Evolutionary conservation across 2,888 invertebrate species (phyloP), one percentile per base, ranked within the genome.

Genomic region (Acrobasis consociella): DNA sequence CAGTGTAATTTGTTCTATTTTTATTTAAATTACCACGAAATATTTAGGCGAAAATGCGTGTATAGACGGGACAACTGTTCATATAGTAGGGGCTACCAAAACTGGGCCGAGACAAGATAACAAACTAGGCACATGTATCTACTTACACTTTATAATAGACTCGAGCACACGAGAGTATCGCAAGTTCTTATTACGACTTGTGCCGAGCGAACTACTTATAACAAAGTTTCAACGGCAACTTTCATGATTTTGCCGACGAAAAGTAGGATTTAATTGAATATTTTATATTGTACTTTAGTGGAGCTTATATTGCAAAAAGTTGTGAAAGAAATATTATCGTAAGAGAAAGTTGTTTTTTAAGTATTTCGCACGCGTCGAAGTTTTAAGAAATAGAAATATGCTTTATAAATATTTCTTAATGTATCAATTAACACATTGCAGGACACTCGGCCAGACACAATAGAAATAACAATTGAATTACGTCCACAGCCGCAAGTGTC

Each of bases 91-190:
- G 56, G 42, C 31, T 17, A 5, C 56, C 37, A 37, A 56, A 56
- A 56, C 56, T 56, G 56, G 56, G 56, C 56, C 56, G 56, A 56
- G 39, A 56, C 39, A 56, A 56, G 56, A 56, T 56, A 56, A 56
- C 39, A 42, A 56, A 39, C 56, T 56, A 56, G 56, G 56, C 56
- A 56, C 56, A 56, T 56, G 42, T 56, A 56, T 56, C 56, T 56
- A 56, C 56, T 56, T 56, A 56, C 56, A 56, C 37, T 39, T 56
- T 39, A 56, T 56, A 56, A 56, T 56, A 56, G 37, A 56, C 16
- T 17, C 56, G 42, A 17, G 56, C 16, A 56, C 56, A 56, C 42
- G 56, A 11, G 11, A 22, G 51, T 22, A 52, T 50, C 50, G 50
- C 22, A 42, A 42, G 16, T 56, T 56, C 56, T 56, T 56, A 56